phyloP scores from a whole-genome alignment of 2,113 vertebrate genomes.

The Melanotaenia duboulayi region DNA sequence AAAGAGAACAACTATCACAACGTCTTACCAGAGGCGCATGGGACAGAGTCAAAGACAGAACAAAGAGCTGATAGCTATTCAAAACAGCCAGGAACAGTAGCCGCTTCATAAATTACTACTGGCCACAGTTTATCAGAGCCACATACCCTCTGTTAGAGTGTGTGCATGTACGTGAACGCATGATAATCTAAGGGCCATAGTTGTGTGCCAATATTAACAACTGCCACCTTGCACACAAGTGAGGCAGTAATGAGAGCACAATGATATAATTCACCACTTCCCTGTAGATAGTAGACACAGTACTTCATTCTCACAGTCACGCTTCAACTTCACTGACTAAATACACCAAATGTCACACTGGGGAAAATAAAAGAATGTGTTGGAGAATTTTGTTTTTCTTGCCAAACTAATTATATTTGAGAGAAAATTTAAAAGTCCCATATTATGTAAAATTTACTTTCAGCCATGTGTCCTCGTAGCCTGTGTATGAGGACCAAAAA shows the following conservation, averaged over 20 bases:
- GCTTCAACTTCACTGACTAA: constrained; percentile 5
- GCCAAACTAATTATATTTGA: no score
- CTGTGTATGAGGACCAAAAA: no score
- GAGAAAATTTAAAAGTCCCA: no score
- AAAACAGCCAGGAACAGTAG: constrained; percentile 59
- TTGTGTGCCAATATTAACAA: constrained; percentile 77
- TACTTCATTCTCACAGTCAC: constrained; percentile 49
- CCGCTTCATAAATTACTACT: constrained; percentile 47
- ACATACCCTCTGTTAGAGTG: constrained; percentile 24
- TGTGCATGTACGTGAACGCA: constrained; percentile 16
- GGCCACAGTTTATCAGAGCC: constrained; percentile 48
- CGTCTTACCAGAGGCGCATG: constrained; percentile 20
- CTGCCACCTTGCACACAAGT: constrained; percentile 77
- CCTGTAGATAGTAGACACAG: constrained; percentile 67
- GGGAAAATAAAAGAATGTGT: no score
- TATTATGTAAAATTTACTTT: no score
- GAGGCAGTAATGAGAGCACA: constrained; percentile 75
- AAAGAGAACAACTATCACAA: constrained; percentile 35
- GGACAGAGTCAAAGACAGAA: constrained; percentile 24
- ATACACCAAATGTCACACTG: constrained; percentile 1
- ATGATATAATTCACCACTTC: constrained; percentile 76
- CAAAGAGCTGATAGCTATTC: constrained; percentile 40
- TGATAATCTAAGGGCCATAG: constrained; percentile 52
- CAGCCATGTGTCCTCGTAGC: no score
- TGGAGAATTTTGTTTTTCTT: neutral